phyloP scores from a whole-genome alignment of 2,888 invertebrate genomes.

The Callimorpha dominula region DNA sequence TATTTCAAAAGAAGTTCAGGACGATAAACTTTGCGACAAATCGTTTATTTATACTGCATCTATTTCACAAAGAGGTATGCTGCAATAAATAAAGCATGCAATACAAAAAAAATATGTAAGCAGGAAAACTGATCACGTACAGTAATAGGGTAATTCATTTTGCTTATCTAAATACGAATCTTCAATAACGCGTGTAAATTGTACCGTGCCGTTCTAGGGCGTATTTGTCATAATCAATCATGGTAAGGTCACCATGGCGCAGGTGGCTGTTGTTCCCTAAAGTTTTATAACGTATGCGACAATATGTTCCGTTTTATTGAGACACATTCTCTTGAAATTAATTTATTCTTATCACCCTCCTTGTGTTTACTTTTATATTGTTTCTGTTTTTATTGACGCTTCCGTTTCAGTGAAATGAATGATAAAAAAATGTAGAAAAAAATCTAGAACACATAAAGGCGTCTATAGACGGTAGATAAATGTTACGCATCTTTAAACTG shows the following conservation, averaged over 20 bases:
- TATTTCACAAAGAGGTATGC: constrained; percentile 6
- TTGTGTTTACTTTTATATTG: background rate
- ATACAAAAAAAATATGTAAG: constrained; percentile 33
- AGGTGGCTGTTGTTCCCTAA: constrained; percentile 57
- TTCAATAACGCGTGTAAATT: constrained; percentile 62
- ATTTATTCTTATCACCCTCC: constrained; percentile 18
- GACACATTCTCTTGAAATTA: constrained; percentile 32
- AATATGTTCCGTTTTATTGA: constrained; percentile 38
- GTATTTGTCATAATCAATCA: constrained; percentile 81
- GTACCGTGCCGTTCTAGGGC: constrained; percentile 51
- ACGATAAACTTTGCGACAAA: background rate
- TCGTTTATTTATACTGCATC: background rate
- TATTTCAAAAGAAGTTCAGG: background rate
- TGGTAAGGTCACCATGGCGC: constrained; percentile 65
- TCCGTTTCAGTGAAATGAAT: background rate
- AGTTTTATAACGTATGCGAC: constrained; percentile 35
- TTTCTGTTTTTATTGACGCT: background rate
- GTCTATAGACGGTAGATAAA: no score
- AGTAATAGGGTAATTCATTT: constrained; percentile 64
- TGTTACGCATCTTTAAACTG: no score
- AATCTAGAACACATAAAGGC: background rate
- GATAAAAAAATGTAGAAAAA: background rate
- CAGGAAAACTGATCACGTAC: constrained; percentile 38
- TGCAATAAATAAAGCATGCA: constrained; percentile 17
- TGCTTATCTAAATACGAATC: constrained; percentile 72